Percentiles rank a stretch among this genome's conserved stretches.
These are phyloP conservation scores for Agrochola lychnidis DNA, from an alignment of 2,888 invertebrate genomes.

Conservation along the genomic window DNA sequence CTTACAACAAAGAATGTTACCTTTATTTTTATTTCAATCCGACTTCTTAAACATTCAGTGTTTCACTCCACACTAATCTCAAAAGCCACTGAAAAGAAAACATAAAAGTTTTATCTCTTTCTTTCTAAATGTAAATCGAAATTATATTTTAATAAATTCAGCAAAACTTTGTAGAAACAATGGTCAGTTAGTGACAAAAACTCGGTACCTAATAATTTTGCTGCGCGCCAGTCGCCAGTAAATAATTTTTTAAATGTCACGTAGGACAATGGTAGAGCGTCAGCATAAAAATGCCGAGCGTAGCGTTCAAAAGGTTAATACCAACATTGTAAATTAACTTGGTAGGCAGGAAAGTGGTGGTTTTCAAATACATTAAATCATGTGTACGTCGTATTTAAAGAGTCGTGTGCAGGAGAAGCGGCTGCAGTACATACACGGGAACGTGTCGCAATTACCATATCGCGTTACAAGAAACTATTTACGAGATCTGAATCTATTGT, in stretches of 20 bases:
- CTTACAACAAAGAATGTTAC: conserved; percentile 29
- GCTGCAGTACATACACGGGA: conserved; percentile 66
- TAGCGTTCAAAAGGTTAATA: conserved; percentile 49
- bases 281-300: conserved; percentile 50
- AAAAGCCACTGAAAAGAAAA: conserved; percentile 32
- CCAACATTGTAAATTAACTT: conserved; percentile 51
- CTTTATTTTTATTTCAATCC: conserved; percentile 31
- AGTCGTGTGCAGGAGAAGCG: conserved; percentile 55
- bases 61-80: conserved; percentile 34
- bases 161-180: conserved; percentile 33
- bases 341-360: conserved; percentile 46
- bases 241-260: conserved; percentile 45
- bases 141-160: conserved; percentile 33
- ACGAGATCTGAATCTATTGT: conserved; percentile 70
- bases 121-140: conserved; percentile 45
- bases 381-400: conserved; percentile 51
- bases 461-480: conserved; percentile 70
- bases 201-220: conserved; percentile 32
- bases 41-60: conserved; percentile 39
- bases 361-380: conserved; percentile 57
- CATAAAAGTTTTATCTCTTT: conserved; percentile 31
- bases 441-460: conserved; percentile 77
- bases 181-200: conserved; percentile 35
- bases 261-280: conserved; percentile 44
- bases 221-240: conserved; percentile 1